Base-by-base conservation (phyloP, 2,797 vertebrate species). In the Myripristis murdjan region DNA sequence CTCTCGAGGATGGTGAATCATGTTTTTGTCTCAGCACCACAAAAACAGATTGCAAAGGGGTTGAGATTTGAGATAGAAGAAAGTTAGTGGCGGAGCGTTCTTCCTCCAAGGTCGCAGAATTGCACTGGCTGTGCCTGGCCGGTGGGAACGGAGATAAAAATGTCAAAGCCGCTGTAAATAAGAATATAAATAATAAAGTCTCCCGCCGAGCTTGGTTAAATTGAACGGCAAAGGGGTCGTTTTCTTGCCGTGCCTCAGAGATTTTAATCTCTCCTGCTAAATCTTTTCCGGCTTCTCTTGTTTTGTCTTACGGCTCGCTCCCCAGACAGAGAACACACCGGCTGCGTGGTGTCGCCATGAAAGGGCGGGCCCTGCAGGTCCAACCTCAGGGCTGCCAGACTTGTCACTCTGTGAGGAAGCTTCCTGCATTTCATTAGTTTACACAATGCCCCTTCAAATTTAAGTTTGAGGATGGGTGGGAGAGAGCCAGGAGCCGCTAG, bases 131-230 rank as follows among this genome's bases (percentile, higher is more conserved):
- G 71, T 49, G 82, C 71, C 58, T 75, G 81, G 82, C 77, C 70
- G 14, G 20, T 70, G 81, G 78, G 77, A 82, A 68, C 7, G 44
- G 66, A 87, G 83, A 92, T 92, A 91, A 92, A 92, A 85, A 87
- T 70, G 90, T 83, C 85, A 83, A 70, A 74, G 77, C 73, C 0
- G 65, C 55, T 37, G 49, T 89, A 88, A 91, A 91, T 89, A 86
- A 82, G 59, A 82, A 86, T 78, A 88, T 89, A 87, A 91, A 91
- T 90, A 90, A 90, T 89, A 85, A 89, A 87, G 77, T 70, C 23
- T 44, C 68, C 70, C 59, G 43, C 56, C 47, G 41, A 81, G 73
- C 66, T 68, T n/a, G 71, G 81, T 70, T 77, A 72, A 84, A 85
- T 75, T 75, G 83, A 89, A 89, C 64, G 73, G 73, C 70, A 74